These are phyloP conservation scores for Hedychridium roseum DNA, from an alignment of 2,888 invertebrate genomes.

Conservation along the genomic window DNA sequence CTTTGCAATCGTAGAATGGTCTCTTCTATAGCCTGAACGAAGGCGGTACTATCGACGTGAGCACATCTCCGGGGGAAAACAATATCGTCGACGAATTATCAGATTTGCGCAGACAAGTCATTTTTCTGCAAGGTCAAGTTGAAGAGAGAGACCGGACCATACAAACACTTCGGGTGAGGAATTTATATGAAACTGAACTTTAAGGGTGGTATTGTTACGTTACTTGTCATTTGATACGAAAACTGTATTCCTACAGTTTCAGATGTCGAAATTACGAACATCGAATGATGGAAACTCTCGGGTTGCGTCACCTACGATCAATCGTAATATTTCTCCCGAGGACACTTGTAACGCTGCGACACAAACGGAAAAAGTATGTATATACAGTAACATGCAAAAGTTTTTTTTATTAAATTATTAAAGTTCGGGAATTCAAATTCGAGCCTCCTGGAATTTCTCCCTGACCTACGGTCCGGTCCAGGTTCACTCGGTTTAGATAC, in stretches of 20 bases:
- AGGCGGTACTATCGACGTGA: constrained; percentile 66
- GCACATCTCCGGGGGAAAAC: constrained; percentile 57
- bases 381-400: too few relatives aligned
- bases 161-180: constrained; percentile 73
- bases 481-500: too few relatives aligned
- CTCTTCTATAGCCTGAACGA: constrained; percentile 70
- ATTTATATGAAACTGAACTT: too few relatives aligned
- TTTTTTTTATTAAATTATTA: too few relatives aligned
- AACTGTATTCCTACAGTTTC: constrained; percentile 39
- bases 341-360: constrained; percentile 83
- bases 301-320: constrained; percentile 56
- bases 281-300: constrained; percentile 46
- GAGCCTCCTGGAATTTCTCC: too few relatives aligned
- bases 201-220: background rate
- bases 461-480: too few relatives aligned
- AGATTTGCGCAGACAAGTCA: constrained; percentile 82
- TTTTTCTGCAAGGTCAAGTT: constrained; percentile 85
- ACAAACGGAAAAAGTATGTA: constrained; percentile 83
- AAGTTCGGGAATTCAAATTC: too few relatives aligned
- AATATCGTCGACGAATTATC: constrained; percentile 70
- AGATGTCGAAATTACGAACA: constrained; percentile 54
- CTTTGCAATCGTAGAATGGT: constrained; percentile 66
- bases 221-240: background rate
- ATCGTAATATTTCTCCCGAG: constrained; percentile 61
- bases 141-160: constrained; percentile 88